Evolutionary conservation across 2,797 vertebrate species (phyloP).

Genomic region (Periparus ater): DNA sequence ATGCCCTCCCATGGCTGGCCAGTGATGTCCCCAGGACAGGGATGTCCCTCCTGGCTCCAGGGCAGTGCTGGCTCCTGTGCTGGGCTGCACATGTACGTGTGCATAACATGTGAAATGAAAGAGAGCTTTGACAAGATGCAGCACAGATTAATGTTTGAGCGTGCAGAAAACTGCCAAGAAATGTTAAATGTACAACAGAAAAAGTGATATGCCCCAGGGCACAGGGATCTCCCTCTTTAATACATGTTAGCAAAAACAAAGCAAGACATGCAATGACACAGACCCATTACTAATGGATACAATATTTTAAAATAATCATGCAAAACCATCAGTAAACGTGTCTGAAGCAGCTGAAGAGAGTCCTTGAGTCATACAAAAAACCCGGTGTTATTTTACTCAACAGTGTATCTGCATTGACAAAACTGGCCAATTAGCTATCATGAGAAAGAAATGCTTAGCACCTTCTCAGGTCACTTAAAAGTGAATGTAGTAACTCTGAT

Average conservation of each 20-base stretch:
- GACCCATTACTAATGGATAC: not conserved
- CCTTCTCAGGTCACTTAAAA: not conserved
- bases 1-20: not conserved
- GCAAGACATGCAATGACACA: not conserved
- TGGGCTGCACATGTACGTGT: rapidly evolving
- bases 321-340: not conserved
- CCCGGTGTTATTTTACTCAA: not conserved
- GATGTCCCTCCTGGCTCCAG: not conserved
- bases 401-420: not conserved
- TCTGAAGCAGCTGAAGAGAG: not conserved
- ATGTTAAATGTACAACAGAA: not conserved
- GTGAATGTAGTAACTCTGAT: not conserved
- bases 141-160: not conserved
- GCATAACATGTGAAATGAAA: not conserved
- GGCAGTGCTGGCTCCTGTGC: not conserved
- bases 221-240: not conserved
- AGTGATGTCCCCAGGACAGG: too few species aligned
- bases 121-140: not conserved
- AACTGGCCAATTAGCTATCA: not conserved
- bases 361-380: not conserved
- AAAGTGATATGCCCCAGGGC: not conserved
- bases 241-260: not conserved
- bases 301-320: not conserved
- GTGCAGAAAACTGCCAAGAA: not conserved
- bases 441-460: not conserved